Base-by-base conservation (phyloP, 2,888 invertebrate genomes). In the Apantesis nais region DNA sequence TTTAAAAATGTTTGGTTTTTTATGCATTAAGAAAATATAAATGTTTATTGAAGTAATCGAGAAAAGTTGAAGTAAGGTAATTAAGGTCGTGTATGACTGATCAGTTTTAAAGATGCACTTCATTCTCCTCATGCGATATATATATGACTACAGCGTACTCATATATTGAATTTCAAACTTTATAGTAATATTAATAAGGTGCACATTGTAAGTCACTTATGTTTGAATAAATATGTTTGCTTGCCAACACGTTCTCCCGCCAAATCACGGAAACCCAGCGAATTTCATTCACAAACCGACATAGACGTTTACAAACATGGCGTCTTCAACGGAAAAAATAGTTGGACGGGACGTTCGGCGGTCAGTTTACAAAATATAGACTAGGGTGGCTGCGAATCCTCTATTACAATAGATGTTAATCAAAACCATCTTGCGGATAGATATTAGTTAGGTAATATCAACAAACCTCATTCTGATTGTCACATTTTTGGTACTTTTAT, bases 361-460 rank as follows among this genome's bases (percentile, higher is more conserved):
- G 73, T 86, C 86, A 89, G 94, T 94, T 94, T 94, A 94, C 93
- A 90, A 90, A 94, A 94, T 90, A 94, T 89, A 88, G 90, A 86
- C 89, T 85, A 92, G 92, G 92, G 92, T 91, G 92, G 90, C 90
- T 90, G 89, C 73, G 78, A 79, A 84, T 78, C 72, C 81, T 81
- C 79, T 81, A 80, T 80, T 82, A 87, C 88, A 88, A 85, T 87
- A 87, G 85, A 84, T 78, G 62, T 73, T 78, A 80, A 75, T 74
- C 81, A 81, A 81, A 85, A 81, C 84, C 73, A 75, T 83, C 70
- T 75, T 80, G 66, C 66, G 69, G 65, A 70, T 70, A 75, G 25
- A 72, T 71, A 74, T 77, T 67, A 44, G 68, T 72, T 71, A 66
- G 70, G 73, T 63, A 74, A 72, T 67, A 62, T 74, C 63, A 80